Conservation (phyloP, 2,113 vertebrate genomes). For the Esox niger region DNA sequence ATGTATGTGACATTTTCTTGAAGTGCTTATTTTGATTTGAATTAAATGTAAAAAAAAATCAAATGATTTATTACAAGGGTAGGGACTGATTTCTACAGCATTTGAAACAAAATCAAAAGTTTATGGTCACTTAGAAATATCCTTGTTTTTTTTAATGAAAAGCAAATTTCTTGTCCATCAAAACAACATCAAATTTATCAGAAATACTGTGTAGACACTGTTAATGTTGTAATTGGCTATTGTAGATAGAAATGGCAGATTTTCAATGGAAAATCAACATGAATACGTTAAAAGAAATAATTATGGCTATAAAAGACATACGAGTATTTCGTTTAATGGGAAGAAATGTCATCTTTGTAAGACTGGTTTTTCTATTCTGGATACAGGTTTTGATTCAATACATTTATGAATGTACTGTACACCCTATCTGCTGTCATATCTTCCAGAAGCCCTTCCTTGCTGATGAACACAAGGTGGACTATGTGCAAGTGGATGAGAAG, state of each 20-base stretch:
- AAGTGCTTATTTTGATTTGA: slow-evolving; percentile 4
- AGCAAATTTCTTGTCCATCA: too few species aligned
- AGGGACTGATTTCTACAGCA: not conserved
- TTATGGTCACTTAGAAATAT: too few species aligned
- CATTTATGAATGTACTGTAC: not conserved
- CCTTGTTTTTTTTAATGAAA: too few species aligned
- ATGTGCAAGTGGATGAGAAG: slow-evolving; percentile 97
- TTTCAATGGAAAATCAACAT: too few species aligned
- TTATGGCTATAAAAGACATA: slow-evolving; percentile 2
- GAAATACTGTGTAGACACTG: too few species aligned
- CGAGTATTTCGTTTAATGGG: too few species aligned
- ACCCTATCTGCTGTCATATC: slow-evolving; percentile 6
- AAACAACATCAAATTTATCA: too few species aligned
- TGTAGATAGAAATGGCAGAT: too few species aligned
- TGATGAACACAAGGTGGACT: slow-evolving; percentile 95
- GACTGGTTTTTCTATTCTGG: too few species aligned
- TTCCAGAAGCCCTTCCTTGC: slow-evolving; percentile 85
- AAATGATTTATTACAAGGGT: not conserved
- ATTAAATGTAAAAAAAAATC: not conserved
- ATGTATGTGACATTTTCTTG: slow-evolving; percentile 7
- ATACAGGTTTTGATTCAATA: slow-evolving; percentile 6
- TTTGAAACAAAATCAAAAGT: not conserved
- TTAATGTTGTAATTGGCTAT: too few species aligned
- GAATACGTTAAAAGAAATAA: slow-evolving; percentile 5
- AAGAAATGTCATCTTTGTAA: too few species aligned